Evolutionary conservation across 2,797 vertebrate species (phyloP).

Genomic region (Aphelocoma californica): DNA sequence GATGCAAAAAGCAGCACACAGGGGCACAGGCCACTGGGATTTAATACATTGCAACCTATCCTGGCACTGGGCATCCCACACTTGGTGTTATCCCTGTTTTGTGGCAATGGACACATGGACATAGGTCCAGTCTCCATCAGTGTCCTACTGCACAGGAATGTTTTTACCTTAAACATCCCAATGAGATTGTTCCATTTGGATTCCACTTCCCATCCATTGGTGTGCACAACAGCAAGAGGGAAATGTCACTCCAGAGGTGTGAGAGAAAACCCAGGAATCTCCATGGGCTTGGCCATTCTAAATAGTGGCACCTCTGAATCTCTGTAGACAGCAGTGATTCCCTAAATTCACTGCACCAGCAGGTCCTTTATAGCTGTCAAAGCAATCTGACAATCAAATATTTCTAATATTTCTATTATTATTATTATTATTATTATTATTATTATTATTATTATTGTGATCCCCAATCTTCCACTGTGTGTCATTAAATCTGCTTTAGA

Average conservation of each 20-base stretch:
- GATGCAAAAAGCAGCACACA: not conserved
- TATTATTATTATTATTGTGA: not conserved
- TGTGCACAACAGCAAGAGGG: not conserved
- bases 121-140: not conserved
- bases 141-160: not conserved
- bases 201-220: not conserved
- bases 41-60: accelerated
- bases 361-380: not conserved
- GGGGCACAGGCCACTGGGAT: not conserved
- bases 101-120: not conserved
- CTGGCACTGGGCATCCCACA: accelerated
- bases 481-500: not conserved
- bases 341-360: not conserved
- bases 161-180: not conserved
- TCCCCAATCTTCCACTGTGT: not conserved
- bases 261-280: not conserved
- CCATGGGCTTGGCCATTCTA: not conserved
- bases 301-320: not conserved
- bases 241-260: not conserved
- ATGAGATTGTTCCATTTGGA: not conserved
- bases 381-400: not conserved
- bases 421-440: not conserved
- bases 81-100: not conserved
- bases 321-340: not conserved
- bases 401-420: not conserved